Evolutionary conservation across 2,113 vertebrate species (phyloP).

Genomic region (Mastomys natalensis): DNA sequence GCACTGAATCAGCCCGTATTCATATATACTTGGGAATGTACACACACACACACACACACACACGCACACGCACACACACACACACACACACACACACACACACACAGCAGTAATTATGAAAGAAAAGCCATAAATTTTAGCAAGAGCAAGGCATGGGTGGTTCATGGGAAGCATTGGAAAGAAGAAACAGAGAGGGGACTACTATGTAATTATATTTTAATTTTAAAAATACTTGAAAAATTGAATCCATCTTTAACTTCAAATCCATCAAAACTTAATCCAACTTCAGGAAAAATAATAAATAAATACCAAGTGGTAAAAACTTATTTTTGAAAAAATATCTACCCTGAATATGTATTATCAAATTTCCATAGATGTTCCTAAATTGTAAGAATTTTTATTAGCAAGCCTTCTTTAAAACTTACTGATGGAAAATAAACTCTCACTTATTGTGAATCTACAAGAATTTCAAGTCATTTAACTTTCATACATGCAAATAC

Average conservation of each 20-base stretch:
- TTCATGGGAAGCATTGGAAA: not conserved
- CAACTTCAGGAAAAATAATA: not conserved
- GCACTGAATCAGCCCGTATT: not conserved
- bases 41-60: not conserved
- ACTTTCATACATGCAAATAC: slow-evolving; percentile 37
- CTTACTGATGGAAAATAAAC: slow-evolving; percentile 4
- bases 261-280: too few species aligned
- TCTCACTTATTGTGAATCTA: slow-evolving; percentile 49
- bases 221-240: not conserved
- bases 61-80: not conserved
- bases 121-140: not conserved
- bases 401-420: slow-evolving; percentile 26
- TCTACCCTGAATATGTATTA: slow-evolving; percentile 36
- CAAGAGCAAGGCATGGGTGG: not conserved
- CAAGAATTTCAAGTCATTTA: slow-evolving; percentile 2
- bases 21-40: not conserved
- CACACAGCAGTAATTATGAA: not conserved
- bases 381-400: slow-evolving; percentile 59
- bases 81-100: not conserved
- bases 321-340: not conserved
- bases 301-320: not conserved
- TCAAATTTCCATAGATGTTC: slow-evolving; percentile 58
- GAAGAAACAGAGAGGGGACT: not conserved
- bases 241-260: not conserved
- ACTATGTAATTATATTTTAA: not conserved